Conservation (phyloP, 2,888 invertebrate genomes). For the Stenodema calcarata region DNA sequence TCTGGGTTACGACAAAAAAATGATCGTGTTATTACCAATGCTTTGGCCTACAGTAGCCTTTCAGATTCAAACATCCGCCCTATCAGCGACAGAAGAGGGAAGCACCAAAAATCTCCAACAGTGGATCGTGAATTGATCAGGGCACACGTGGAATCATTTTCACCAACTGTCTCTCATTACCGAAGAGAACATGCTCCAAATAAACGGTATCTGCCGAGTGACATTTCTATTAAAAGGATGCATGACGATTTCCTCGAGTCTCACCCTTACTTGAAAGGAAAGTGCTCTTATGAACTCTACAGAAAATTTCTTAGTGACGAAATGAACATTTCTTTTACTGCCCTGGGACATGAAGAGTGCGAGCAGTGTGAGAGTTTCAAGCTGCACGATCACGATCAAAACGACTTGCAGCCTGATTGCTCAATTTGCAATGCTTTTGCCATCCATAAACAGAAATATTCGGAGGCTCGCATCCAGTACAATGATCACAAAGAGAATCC, state of each 20-base stretch:
- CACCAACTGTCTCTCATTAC: too few relatives aligned
- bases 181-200: too few relatives aligned
- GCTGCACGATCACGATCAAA: slow-evolving; percentile 19
- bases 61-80: too few relatives aligned
- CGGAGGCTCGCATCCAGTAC: background rate
- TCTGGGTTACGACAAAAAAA: too few relatives aligned
- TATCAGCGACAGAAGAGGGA: too few relatives aligned
- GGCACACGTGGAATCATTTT: too few relatives aligned
- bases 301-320: slow-evolving; percentile 9
- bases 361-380: slow-evolving; percentile 22
- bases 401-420: slow-evolving; percentile 12
- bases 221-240: background rate
- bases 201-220: background rate
- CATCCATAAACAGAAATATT: slow-evolving; percentile 13
- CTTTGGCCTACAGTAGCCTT: too few relatives aligned
- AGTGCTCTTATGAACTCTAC: slow-evolving; percentile 12
- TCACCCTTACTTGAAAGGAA: slow-evolving; percentile 4
- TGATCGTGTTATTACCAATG: too few relatives aligned
- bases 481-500: background rate
- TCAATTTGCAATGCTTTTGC: slow-evolving; percentile 16
- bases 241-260: background rate
- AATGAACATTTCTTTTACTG: slow-evolving; percentile 32
- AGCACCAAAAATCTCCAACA: background rate
- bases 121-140: background rate
- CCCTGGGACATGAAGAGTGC: slow-evolving; percentile 10